Conservation (phyloP, 2,888 invertebrate species). For the Pandemis cinnamomeana region DNA sequence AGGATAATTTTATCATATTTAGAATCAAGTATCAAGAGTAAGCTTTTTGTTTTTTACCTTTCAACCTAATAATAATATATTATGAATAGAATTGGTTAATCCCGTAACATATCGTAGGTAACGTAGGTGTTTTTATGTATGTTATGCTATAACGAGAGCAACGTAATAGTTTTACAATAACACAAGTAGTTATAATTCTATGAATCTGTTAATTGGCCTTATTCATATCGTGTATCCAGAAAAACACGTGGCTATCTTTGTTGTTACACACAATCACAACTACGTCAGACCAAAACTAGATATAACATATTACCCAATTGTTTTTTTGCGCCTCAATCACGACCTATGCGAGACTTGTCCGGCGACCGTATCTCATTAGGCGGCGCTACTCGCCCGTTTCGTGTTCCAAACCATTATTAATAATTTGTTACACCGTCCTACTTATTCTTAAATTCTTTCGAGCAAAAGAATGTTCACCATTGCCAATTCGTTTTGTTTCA, state of each 20-base stretch:
- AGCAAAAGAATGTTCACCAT: slow-evolving; percentile 32
- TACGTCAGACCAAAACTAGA: slow-evolving; percentile 22
- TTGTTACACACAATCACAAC: slow-evolving; percentile 10
- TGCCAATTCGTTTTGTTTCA: slow-evolving; percentile 40
- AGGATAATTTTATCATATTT: slow-evolving; percentile 7
- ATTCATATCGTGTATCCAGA: slow-evolving; percentile 16
- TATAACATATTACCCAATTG: slow-evolving; percentile 43
- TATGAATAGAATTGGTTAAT: neutral
- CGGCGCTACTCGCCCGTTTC: slow-evolving; percentile 47
- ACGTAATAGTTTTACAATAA: neutral
- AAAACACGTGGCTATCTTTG: slow-evolving; percentile 24
- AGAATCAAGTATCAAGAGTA: slow-evolving; percentile 21
- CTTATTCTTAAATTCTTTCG: slow-evolving; percentile 49
- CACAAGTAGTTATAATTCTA: neutral
- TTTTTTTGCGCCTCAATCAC: slow-evolving; percentile 54
- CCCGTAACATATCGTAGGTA: neutral
- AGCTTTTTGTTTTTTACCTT: neutral
- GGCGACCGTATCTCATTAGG: slow-evolving; percentile 44
- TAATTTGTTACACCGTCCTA: slow-evolving; percentile 54
- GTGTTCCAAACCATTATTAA: slow-evolving; percentile 54
- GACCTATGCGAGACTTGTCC: slow-evolving; percentile 56
- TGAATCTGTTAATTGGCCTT: slow-evolving; percentile 16
- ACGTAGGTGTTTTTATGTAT: neutral
- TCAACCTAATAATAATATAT: neutral
- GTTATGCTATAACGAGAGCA: neutral